Evolutionary conservation across 2,888 invertebrate species (phyloP), one percentile per base, ranked within the genome.

Genomic region (Oscheius myriophilus): DNA sequence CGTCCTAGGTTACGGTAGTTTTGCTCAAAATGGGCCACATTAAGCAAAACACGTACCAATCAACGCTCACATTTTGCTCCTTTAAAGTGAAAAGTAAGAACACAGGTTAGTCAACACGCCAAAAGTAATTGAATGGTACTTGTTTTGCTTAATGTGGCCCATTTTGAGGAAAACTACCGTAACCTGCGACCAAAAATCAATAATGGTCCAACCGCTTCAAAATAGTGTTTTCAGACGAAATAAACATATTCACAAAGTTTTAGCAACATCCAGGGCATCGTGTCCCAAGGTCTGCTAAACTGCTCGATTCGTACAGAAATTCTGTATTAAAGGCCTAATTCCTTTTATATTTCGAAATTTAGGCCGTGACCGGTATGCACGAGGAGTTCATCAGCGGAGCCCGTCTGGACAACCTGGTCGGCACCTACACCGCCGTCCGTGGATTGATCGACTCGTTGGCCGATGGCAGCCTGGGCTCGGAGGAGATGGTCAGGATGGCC

Each of bases 311-410:
- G 45, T 43, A n/a, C 16, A 43, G 12, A 43, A 43, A 43, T 14
- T 43, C 12, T 43, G 45, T 43, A 12, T 43, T 59, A 42, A 25
- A 59, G 59, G 46, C 59, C 43, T 21, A 18, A 12, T 58, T 43
- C 18, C 4, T 16, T 18, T 61, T 6, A 9, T 3, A 25, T 54
- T 2, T n/a, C 14, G 39, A 11, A 18, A 41, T 73, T 55, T 54
- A 80, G 79, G 76, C 75, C 1, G 69, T 89, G 21, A 88, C 88
- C 45, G 89, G 89, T 14, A 78, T 86, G 1, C 79, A 87, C 45
- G 86, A 89, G 16, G 89, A 89, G 81, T 90, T 90, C 81, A 87
- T 89, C 57, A 88, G 87, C 69, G 87, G 88, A 21, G 88, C 89
- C 2, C 85, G 89, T 26, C 84, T 90, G 49, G 89, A 89, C 81